Percentiles rank a stretch among this genome's conserved stretches.
phyloP scores from a whole-genome alignment of 2,797 vertebrate genomes.

The Pyrocephalus nanus region DNA sequence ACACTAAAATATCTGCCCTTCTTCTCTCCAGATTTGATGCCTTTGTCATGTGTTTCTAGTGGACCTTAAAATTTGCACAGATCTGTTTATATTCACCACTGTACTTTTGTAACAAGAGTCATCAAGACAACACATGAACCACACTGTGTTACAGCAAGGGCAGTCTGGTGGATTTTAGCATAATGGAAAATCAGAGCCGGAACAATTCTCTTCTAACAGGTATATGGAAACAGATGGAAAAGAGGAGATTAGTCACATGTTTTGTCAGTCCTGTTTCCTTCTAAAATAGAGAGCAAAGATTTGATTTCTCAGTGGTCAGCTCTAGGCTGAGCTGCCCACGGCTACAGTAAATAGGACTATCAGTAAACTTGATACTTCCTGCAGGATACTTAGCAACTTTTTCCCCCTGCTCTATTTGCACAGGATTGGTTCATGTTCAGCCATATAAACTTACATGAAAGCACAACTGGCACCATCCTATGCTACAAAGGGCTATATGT shows the following conservation, averaged over 20 bases:
- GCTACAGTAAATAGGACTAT: not conserved
- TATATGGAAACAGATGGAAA: not conserved
- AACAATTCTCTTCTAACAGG: not conserved
- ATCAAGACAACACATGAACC: not conserved
- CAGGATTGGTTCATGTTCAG: not conserved
- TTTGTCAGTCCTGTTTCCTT: not conserved
- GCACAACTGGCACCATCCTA: not conserved
- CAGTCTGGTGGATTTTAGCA: not conserved
- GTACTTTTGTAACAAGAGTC: not conserved
- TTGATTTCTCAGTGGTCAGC: not conserved
- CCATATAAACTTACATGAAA: not conserved
- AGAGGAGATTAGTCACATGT: not conserved
- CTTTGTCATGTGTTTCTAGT: not conserved
- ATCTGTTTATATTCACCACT: constrained; percentile 31
- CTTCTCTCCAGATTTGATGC: constrained; percentile 1
- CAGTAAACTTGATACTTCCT: not conserved
- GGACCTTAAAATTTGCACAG: constrained; percentile 43
- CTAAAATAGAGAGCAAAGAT: not conserved
- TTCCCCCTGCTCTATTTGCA: not conserved
- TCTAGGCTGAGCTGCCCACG: not conserved
- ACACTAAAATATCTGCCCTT: not conserved
- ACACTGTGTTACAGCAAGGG: not conserved
- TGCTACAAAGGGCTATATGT: not conserved
- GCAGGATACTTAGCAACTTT: not conserved
- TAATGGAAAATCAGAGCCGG: not conserved